A percentile compares a stretch with the other conserved stretches of the same genome.
phyloP scores from a whole-genome alignment of 2,888 invertebrate genomes.

The Smittia aterrima region DNA sequence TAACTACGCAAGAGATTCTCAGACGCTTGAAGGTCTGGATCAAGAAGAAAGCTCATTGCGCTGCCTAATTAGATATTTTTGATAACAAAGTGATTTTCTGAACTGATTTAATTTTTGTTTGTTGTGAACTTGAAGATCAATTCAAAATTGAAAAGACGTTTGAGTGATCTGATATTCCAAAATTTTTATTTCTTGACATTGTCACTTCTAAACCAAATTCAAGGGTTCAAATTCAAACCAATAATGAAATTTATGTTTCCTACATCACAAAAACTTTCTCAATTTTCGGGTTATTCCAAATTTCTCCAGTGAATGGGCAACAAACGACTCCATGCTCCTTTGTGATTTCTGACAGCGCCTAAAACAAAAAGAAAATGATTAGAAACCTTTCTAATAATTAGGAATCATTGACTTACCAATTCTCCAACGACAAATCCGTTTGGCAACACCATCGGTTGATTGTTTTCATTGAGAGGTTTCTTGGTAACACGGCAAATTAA shows the following conservation, averaged over 20 bases:
- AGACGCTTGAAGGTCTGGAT: not conserved
- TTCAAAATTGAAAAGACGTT: no score
- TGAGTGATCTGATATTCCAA: no score
- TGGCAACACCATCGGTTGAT: conserved; percentile 97
- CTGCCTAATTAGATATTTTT: not conserved
- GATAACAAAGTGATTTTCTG: no score
- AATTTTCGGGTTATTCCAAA: conserved; percentile 84
- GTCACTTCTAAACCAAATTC: no score
- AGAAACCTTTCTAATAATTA: conserved; percentile 17
- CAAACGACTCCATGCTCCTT: conserved; percentile 88
- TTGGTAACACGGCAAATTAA: conserved; percentile 90
- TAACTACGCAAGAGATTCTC: not conserved
- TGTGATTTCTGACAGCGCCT: conserved; percentile 91
- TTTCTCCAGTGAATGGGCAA: conserved; percentile 92
- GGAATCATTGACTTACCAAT: not conserved
- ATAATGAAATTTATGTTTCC: not conserved
- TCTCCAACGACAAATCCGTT: conserved; percentile 97
- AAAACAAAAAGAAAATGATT: conserved; percentile 47
- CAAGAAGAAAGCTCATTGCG: conserved; percentile 19
- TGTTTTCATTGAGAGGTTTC: conserved; percentile 91
- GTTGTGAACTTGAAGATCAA: no score
- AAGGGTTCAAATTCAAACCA: no score
- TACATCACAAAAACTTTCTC: conserved; percentile 98
- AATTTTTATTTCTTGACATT: no score
- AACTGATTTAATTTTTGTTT: no score